Conservation (phyloP, 2,888 invertebrate genomes). For the Lutraria lutraria region DNA sequence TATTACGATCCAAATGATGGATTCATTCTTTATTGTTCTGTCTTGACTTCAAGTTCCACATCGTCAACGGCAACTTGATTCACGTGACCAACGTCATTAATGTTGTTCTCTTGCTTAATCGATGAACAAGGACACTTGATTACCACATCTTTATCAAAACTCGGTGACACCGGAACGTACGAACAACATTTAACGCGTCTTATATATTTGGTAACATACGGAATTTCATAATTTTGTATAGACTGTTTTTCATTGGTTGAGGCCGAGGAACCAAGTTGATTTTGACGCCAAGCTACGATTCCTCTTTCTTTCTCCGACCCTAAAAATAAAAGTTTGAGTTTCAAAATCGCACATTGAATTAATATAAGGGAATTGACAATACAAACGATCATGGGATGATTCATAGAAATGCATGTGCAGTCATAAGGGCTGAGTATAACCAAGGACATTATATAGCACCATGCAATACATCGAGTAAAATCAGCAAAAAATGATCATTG, state of each 20-base stretch:
- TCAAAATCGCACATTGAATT: too few relatives aligned
- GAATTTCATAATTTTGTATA: constrained; percentile 67
- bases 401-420: too few relatives aligned
- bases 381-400: too few relatives aligned
- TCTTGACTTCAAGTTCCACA: neutral
- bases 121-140: constrained; percentile 35
- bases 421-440: too few relatives aligned
- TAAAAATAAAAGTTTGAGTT: constrained; percentile 39
- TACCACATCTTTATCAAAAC: constrained; percentile 68
- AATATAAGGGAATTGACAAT: too few relatives aligned
- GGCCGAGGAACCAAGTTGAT: constrained; percentile 24
- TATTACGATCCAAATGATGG: too few relatives aligned
- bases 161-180: constrained; percentile 74
- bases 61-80: constrained; percentile 33
- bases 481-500: too few relatives aligned
- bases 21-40: too few relatives aligned
- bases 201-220: constrained; percentile 69
- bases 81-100: constrained; percentile 1
- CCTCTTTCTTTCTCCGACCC: constrained; percentile 77
- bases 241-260: neutral
- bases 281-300: constrained; percentile 71
- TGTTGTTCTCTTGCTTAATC: constrained; percentile 8
- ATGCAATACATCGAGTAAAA: too few relatives aligned
- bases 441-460: too few relatives aligned
- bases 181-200: constrained; percentile 63